These are phyloP conservation scores for Xenotilapia leptura DNA, from an alignment of 2,113 vertebrate species.

Conservation along the genomic window DNA sequence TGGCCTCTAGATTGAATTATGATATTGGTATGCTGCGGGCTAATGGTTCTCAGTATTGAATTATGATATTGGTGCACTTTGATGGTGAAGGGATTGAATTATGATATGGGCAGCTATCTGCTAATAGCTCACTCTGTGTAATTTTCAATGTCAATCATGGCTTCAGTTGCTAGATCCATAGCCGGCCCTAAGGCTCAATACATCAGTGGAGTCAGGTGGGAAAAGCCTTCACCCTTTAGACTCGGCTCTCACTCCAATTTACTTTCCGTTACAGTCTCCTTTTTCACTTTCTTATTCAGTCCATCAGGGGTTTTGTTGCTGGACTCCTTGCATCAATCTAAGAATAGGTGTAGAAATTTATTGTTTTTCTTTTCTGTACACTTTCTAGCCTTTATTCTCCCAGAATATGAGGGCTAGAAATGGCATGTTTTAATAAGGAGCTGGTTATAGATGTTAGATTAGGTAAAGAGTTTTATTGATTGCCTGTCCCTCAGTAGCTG, in stretches of 20 bases:
- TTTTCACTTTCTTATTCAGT: background rate
- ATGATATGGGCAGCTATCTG: slow-evolving; percentile 66
- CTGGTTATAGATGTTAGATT: background rate
- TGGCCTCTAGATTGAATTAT: slow-evolving; percentile 68
- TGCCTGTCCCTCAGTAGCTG: background rate
- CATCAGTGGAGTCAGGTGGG: slow-evolving; percentile 28
- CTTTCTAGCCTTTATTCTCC: background rate
- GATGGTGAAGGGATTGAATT: slow-evolving; percentile 65
- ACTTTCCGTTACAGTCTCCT: background rate
- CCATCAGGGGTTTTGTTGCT: background rate
- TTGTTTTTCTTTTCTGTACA: background rate
- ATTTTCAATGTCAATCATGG: slow-evolving; percentile 64
- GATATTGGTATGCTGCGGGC: slow-evolving; percentile 64
- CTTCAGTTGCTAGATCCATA: slow-evolving; percentile 56
- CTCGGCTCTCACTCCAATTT: background rate
- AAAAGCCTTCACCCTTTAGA: slow-evolving; percentile 39
- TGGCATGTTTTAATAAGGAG: background rate
- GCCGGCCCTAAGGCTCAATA: slow-evolving; percentile 32
- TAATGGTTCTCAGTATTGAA: slow-evolving; percentile 70
- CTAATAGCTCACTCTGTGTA: slow-evolving; percentile 65
- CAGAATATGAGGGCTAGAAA: background rate
- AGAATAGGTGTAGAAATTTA: background rate
- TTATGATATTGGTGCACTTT: slow-evolving; percentile 72
- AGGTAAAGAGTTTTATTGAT: background rate
- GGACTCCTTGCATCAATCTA: background rate